Percentiles rank a stretch among this genome's conserved stretches.
Evolutionary conservation across 30 jellyfish, hydroid and myxozoan species (phyloP).

Genomic region (Cassiopea xamachana): DNA sequence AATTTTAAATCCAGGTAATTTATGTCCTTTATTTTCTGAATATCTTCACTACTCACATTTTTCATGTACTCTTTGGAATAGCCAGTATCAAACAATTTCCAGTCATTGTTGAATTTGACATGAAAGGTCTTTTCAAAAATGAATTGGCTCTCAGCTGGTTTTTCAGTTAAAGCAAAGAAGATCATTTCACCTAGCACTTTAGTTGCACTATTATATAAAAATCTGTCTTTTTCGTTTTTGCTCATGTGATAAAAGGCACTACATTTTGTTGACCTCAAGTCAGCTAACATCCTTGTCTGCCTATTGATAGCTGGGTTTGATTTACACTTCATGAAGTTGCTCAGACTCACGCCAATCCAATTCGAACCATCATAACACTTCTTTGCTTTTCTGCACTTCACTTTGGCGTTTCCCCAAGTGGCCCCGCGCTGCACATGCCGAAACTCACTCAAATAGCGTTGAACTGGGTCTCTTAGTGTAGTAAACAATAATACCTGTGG

Average conservation of each 20-base stretch:
- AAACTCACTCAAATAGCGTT: slow-evolving; percentile 86
- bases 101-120: slow-evolving; percentile 65
- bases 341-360: slow-evolving; percentile 63
- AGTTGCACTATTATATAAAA: slow-evolving; percentile 72
- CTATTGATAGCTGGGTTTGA: slow-evolving; percentile 84
- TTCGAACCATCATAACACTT: slow-evolving; percentile 71
- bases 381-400: slow-evolving; percentile 52
- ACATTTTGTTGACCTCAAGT: slow-evolving; percentile 64
- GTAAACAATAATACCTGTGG: slow-evolving; percentile 70
- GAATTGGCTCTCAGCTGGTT: slow-evolving; percentile 84
- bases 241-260: slow-evolving; percentile 13
- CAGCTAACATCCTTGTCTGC: slow-evolving; percentile 94
- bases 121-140: slow-evolving; percentile 86
- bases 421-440: slow-evolving; percentile 96
- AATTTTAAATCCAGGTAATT: slow-evolving; percentile 74
- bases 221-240: slow-evolving; percentile 5
- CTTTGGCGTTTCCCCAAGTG: slow-evolving; percentile 73
- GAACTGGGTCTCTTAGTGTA: slow-evolving; percentile 81
- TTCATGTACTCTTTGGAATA: slow-evolving; percentile 77
- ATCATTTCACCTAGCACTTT: slow-evolving; percentile 58
- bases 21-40: slow-evolving; percentile 26
- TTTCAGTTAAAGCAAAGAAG: slow-evolving; percentile 75
- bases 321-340: slow-evolving; percentile 67
- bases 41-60: slow-evolving; percentile 24
- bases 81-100: slow-evolving; percentile 72